phyloP scores from a whole-genome alignment of 2,113 vertebrate genomes.

The Suricata suricatta region DNA sequence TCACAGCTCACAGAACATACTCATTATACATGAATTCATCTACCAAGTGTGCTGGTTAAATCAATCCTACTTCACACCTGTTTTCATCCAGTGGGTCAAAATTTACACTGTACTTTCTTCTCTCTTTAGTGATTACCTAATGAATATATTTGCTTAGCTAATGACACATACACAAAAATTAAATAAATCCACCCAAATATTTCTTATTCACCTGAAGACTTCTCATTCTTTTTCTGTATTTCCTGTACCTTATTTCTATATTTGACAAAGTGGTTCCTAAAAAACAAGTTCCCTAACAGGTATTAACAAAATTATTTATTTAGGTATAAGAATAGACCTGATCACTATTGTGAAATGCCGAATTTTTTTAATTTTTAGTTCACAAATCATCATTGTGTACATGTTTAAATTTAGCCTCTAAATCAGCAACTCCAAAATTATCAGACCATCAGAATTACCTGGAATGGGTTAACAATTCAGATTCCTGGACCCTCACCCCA shows the following conservation, averaged over 20 bases:
- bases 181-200: background rate
- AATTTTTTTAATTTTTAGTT: background rate
- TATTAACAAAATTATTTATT: slow-evolving; percentile 10
- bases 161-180: background rate
- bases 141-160: background rate
- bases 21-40: background rate
- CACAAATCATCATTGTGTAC: background rate
- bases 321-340: background rate
- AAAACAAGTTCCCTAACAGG: background rate
- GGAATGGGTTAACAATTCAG: background rate
- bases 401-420: slow-evolving; percentile 10
- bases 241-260: background rate
- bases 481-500: background rate
- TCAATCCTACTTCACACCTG: background rate
- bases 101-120: background rate
- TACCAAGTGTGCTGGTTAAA: background rate
- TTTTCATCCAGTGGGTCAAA: background rate
- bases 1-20: background rate
- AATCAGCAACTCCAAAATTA: background rate
- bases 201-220: slow-evolving; percentile 9
- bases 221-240: background rate
- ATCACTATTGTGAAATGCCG: background rate
- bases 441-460: background rate
- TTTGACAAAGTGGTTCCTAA: background rate
- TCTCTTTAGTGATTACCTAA: background rate